Conservation (phyloP, 2,797 vertebrate species). For the Sebastes taczanowskii region DNA sequence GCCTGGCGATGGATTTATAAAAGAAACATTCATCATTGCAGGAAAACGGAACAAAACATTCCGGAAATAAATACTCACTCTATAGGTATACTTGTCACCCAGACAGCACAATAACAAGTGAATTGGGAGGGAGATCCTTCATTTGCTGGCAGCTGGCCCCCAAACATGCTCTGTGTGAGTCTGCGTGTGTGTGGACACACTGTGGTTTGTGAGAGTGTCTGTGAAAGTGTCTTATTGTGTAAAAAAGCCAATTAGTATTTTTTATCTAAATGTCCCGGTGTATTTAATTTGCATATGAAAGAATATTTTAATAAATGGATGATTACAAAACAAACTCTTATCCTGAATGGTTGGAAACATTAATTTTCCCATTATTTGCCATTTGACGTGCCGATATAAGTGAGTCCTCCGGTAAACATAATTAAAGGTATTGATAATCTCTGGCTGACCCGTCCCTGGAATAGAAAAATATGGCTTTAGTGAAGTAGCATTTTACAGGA, state of each 20-base stretch:
- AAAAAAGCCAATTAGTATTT: conserved; percentile 12
- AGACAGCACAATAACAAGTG: conserved; percentile 94
- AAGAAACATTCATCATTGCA: conserved; percentile 93
- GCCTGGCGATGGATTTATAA: conserved; percentile 88
- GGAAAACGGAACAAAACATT: conserved; percentile 99
- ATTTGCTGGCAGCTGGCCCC: conserved; percentile 85
- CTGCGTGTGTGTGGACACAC: conserved; percentile 5
- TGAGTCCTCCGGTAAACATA: conserved; percentile 71
- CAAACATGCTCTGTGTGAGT: conserved; percentile 73
- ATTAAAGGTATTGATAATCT: conserved; percentile 77
- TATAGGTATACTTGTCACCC: conserved; percentile 91
- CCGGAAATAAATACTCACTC: conserved; percentile 92
- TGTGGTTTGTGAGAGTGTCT: conserved; percentile 19
- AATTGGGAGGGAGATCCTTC: conserved; percentile 96
- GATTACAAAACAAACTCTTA: neutral
- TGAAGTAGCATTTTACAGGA: conserved; percentile 72
- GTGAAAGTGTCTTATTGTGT: conserved; percentile 6
- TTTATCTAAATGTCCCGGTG: neutral
- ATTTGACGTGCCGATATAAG: conserved; percentile 39
- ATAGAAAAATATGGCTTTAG: conserved; percentile 64
- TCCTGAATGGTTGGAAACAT: neutral
- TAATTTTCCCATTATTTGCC: conserved; percentile 38
- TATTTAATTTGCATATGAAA: conserved; percentile 12
- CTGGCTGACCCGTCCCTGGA: conserved; percentile 32
- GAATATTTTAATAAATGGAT: neutral